A percentile compares a stretch with the other conserved stretches of the same genome.
Evolutionary conservation across 2,113 vertebrate genomes (phyloP).

Genomic region (Lanius ludovicianus): DNA sequence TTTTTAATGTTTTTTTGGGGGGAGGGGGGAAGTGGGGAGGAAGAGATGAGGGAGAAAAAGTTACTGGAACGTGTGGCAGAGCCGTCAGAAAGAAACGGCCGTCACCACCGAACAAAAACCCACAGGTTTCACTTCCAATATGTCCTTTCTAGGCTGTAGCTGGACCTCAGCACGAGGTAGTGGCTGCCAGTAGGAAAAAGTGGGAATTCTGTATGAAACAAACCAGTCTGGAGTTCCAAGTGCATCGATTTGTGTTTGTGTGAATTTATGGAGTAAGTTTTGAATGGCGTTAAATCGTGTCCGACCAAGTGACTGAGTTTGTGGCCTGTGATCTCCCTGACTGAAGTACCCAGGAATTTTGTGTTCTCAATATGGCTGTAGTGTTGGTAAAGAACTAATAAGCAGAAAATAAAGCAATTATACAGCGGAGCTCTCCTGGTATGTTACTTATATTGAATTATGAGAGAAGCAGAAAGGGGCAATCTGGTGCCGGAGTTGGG

Average conservation of each 20-base stretch:
- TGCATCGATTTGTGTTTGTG: slow-evolving; percentile 71
- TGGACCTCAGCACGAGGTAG: slow-evolving; percentile 15
- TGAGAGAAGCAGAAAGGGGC: slow-evolving; percentile 52
- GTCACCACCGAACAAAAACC: slow-evolving; percentile 17
- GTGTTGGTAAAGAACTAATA: slow-evolving; percentile 80
- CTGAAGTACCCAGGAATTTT: slow-evolving; percentile 75
- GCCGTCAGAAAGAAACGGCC: slow-evolving; percentile 27
- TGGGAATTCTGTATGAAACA: slow-evolving; percentile 31
- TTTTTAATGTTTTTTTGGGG: neutral
- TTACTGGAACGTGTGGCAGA: slow-evolving; percentile 45
- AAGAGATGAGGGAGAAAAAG: neutral
- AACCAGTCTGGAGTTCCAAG: slow-evolving; percentile 43
- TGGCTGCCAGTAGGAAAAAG: slow-evolving; percentile 34
- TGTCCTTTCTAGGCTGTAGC: slow-evolving; percentile 45
- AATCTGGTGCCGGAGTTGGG: neutral
- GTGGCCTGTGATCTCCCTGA: slow-evolving; percentile 78
- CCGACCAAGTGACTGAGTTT: slow-evolving; percentile 76
- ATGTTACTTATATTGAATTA: slow-evolving; percentile 55
- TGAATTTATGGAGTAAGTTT: slow-evolving; percentile 74
- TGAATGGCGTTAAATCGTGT: slow-evolving; percentile 76
- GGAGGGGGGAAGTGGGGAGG: neutral
- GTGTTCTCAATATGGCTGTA: slow-evolving; percentile 80
- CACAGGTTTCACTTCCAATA: slow-evolving; percentile 54
- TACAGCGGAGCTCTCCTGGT: slow-evolving; percentile 76
- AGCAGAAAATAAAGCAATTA: slow-evolving; percentile 83